Percentiles rank a stretch among this genome's conserved stretches.
Conservation (phyloP, 2,888 invertebrate species). For the Euclidia mi region DNA sequence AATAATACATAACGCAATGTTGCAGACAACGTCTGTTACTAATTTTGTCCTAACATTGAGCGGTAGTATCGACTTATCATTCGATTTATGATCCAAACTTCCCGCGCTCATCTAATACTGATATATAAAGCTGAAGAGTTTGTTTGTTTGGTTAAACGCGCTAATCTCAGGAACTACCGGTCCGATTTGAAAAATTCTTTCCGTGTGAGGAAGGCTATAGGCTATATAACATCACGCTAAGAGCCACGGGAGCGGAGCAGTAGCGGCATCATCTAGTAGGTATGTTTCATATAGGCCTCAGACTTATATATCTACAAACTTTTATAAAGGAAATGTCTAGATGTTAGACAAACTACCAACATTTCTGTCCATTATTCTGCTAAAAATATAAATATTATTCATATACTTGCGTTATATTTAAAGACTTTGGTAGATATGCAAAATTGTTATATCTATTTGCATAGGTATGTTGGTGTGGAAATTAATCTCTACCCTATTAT, state of each 20-base stretch:
- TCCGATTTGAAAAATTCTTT: too few species aligned
- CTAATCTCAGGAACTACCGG: too few species aligned
- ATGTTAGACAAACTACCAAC: constrained; percentile 8
- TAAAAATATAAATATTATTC: constrained; percentile 12
- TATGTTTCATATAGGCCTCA: constrained; percentile 63
- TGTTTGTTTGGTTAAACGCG: too few species aligned
- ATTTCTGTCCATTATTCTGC: constrained; percentile 18
- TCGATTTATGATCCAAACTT: constrained; percentile 69
- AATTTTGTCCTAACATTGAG: constrained; percentile 25
- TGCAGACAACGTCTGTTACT: constrained; percentile 21
- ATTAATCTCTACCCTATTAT: constrained; percentile 21
- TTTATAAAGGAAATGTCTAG: constrained; percentile 45
- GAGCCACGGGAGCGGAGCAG: too few species aligned
- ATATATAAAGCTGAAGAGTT: too few species aligned
- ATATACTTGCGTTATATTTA: not conserved
- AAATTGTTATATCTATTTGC: constrained; percentile 13
- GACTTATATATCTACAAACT: constrained; percentile 54
- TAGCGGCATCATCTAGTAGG: too few species aligned
- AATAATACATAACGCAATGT: constrained; percentile 33
- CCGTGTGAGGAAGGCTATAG: too few species aligned
- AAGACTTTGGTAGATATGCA: constrained; percentile 10
- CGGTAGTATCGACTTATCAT: constrained; percentile 58
- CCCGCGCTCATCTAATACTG: constrained; percentile 60
- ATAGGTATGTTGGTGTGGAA: constrained; percentile 18
- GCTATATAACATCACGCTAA: too few species aligned